Evolutionary conservation across 2,113 vertebrate genomes (phyloP).

Genomic region (Noctilio leporinus): DNA sequence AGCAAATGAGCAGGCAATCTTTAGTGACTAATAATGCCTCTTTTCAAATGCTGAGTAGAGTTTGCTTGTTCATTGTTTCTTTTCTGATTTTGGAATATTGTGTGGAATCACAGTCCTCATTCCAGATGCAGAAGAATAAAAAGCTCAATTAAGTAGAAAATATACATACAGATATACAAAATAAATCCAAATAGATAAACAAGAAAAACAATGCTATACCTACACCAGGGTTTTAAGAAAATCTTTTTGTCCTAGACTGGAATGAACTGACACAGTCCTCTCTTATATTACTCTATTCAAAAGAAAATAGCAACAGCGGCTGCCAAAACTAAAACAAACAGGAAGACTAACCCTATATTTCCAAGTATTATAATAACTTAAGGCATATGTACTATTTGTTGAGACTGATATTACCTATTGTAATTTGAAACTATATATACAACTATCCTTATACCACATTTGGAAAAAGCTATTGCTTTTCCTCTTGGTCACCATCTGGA

Average conservation of each 20-base stretch:
- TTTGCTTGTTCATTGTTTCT: constrained; percentile 31
- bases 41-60: constrained; percentile 21
- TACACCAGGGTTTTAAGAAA: background rate
- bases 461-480: background rate
- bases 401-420: background rate
- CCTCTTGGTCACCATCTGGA: background rate
- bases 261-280: background rate
- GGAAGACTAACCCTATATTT: background rate
- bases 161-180: constrained; percentile 36
- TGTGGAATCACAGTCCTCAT: background rate
- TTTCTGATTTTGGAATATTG: constrained; percentile 24
- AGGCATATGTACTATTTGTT: background rate
- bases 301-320: background rate
- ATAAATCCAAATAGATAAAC: background rate
- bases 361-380: background rate
- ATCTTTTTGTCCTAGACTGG: background rate
- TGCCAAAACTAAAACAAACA: background rate
- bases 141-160: constrained; percentile 38
- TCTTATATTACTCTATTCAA: background rate
- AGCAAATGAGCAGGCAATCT: background rate
- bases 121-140: constrained; percentile 14
- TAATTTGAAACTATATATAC: background rate
- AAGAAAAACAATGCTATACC: background rate
- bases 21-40: background rate
- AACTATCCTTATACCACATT: background rate